These are phyloP conservation scores for Callipepla squamata DNA, from an alignment of 2,113 vertebrate genomes.

Conservation along the genomic window DNA sequence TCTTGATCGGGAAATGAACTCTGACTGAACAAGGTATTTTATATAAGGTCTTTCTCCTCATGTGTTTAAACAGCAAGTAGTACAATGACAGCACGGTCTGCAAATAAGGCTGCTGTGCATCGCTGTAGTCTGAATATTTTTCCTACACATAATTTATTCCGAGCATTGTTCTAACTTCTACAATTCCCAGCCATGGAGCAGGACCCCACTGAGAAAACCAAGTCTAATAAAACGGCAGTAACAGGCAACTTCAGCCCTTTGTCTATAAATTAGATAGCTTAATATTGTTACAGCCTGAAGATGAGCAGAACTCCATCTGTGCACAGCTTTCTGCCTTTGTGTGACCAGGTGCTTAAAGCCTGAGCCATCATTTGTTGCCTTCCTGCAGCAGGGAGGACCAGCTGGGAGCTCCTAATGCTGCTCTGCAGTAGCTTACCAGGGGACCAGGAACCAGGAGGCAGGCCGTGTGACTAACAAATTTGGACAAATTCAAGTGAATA, in stretches of 20 bases:
- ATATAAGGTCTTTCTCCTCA: background rate
- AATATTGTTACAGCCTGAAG: background rate
- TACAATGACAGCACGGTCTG: background rate
- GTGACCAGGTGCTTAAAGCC: background rate
- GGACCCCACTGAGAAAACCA: constrained; percentile 50
- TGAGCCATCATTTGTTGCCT: background rate
- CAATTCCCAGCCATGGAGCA: constrained; percentile 18
- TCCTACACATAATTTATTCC: constrained; percentile 5
- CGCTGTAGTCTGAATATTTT: background rate
- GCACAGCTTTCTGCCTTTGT: background rate
- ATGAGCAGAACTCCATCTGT: constrained; percentile 41
- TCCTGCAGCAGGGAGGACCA: background rate
- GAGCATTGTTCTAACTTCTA: constrained; percentile 15
- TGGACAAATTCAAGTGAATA: background rate
- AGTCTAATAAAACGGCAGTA: constrained; percentile 55
- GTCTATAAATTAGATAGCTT: constrained; percentile 25
- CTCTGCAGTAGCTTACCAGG: background rate
- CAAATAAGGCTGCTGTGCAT: background rate
- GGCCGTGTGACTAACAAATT: background rate
- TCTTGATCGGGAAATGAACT: background rate
- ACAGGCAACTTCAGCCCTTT: constrained; percentile 21
- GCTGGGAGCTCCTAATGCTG: background rate
- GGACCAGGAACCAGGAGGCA: background rate
- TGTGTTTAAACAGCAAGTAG: background rate
- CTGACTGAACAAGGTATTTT: background rate